Base-by-base conservation (phyloP, 2,888 invertebrate genomes). In the Latheticus oryzae region DNA sequence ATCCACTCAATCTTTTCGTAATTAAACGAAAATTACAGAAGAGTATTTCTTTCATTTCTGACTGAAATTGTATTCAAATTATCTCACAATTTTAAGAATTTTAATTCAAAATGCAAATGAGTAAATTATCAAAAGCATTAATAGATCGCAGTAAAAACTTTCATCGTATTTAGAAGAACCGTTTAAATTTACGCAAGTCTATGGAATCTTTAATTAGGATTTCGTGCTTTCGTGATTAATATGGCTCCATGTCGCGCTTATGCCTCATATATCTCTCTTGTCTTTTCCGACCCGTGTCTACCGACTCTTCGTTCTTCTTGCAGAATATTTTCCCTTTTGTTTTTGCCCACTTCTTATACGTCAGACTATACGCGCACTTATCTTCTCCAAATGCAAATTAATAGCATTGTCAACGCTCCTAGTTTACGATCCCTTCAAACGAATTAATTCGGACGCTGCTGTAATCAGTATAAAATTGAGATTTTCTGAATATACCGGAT, bases 181-280 rank as follows among this genome's bases (percentile, higher is more conserved):
- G 50, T 53, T 55, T 47, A 43, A 60, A 52, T 57, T 57, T 57
- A 47, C 57, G 52, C 48, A 50, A 54, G 32, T 26, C 58, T 50
- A 58, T 52, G 61, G 61, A 61, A 58, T 61, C 58, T 58, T 61
- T 55, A 61, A 61, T 61, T 61, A 61, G 58, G 54, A 61, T 58
- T 61, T 61, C 58, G 61, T 50, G 64, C 61, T 61, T 59, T 59
- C 60, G 66, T 66, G 65, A 66, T 66, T 66, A 66, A 66, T 66
- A 62, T 51, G 58, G 59, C 58, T 62, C 61, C 63, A 63, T 66
- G 65, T 64, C 63, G 58, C 59, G 66, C 57, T 62, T 63, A 53
- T 52, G 52, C 62, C 60, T 58, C 63, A 66, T 66, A 66, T 66
- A 66, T 66, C 66, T 66, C 57, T 50, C 43, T 42, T 13, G 33